These are phyloP conservation scores for Pituophis catenifer DNA, from an alignment of 2,113 vertebrate species.

Conservation along the genomic window DNA sequence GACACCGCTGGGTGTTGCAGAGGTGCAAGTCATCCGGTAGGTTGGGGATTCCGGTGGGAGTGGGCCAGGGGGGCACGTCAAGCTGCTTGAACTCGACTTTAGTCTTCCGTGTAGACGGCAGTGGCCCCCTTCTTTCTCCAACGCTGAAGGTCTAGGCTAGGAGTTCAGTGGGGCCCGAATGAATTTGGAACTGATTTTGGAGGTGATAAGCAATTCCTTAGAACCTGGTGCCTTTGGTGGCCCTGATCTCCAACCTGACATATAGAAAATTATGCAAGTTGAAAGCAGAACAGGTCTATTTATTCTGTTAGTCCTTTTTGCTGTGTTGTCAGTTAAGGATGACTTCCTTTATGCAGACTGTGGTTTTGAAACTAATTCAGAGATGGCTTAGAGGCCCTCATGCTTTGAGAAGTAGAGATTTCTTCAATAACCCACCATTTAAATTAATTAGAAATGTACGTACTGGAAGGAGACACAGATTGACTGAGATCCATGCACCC, in stretches of 20 bases:
- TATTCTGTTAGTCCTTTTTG: no score
- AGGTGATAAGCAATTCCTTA: no score
- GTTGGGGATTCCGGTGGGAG: not conserved
- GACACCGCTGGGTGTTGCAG: not conserved
- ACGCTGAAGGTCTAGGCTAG: not conserved
- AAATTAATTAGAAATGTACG: not conserved
- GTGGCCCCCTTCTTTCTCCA: not conserved
- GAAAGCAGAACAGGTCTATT: not conserved
- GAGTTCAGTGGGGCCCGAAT: not conserved
- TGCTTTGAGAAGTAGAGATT: not conserved
- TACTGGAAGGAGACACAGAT: not conserved
- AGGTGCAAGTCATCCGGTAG: not conserved
- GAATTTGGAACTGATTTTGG: not conserved
- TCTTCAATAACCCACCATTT: not conserved
- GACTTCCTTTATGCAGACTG: not conserved
- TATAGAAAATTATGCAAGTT: not conserved
- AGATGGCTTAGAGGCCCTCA: not conserved
- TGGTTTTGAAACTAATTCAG: not conserved
- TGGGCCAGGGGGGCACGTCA: no score
- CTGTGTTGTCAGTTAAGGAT: fast-evolving
- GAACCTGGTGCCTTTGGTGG: not conserved
- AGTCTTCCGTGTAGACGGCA: not conserved
- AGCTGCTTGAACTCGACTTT: not conserved
- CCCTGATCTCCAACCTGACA: not conserved
- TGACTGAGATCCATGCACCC: not conserved